These are phyloP conservation scores for Cryptoleucopteryx plumbea DNA, from an alignment of 2,113 vertebrate genomes.

Conservation along the genomic window DNA sequence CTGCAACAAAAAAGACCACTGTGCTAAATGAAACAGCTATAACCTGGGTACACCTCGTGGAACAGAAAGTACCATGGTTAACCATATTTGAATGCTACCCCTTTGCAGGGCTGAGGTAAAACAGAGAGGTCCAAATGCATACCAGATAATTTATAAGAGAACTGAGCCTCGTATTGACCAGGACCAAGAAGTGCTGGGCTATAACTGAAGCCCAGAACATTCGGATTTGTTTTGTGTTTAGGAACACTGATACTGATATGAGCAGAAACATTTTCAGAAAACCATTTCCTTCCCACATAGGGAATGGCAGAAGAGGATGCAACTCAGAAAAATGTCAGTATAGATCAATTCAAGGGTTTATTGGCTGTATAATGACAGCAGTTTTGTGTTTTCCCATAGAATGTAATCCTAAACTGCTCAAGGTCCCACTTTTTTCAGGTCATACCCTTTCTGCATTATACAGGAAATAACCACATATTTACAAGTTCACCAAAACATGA, in stretches of 20 bases:
- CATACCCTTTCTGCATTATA: background rate
- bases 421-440: background rate
- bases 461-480: background rate
- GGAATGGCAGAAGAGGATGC: background rate
- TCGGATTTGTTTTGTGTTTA: background rate
- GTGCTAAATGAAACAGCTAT: background rate
- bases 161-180: background rate
- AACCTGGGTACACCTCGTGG: background rate
- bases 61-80: background rate
- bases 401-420: background rate
- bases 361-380: background rate
- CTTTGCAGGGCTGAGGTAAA: background rate
- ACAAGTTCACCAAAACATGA: background rate
- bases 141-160: background rate
- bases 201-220: background rate
- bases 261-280: constrained; percentile 18
- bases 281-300: background rate
- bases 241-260: background rate
- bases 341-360: background rate
- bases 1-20: background rate
- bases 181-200: background rate
- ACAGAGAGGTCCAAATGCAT: background rate
- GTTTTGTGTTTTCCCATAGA: background rate
- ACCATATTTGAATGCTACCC: background rate
- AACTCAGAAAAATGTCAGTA: background rate